phyloP scores from a whole-genome alignment of 2,113 vertebrate species.

The Cathartes aura region DNA sequence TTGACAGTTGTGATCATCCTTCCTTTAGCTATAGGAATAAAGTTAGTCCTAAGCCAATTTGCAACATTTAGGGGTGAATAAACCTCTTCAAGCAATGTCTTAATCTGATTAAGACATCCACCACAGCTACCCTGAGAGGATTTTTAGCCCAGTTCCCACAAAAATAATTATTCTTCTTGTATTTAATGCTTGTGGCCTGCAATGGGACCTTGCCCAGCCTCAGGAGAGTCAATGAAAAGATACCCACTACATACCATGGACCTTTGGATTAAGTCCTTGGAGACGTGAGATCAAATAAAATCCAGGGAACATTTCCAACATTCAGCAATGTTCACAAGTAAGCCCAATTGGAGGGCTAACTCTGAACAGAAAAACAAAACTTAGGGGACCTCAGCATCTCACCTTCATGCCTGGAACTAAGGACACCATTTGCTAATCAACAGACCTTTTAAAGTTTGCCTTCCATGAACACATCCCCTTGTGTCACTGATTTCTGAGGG shows the following conservation, averaged over 20 bases:
- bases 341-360: not conserved
- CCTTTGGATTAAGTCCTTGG: not conserved
- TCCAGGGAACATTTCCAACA: not conserved
- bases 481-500: conserved; percentile 64
- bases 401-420: not conserved
- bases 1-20: not conserved
- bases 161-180: not conserved
- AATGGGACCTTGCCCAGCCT: not conserved
- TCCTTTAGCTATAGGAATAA: not conserved
- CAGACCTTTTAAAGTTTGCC: conserved; percentile 23
- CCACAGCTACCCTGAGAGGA: not conserved
- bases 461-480: conserved; percentile 23
- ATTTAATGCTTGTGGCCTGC: not conserved
- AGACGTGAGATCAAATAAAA: not conserved
- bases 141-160: not conserved
- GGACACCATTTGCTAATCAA: conserved; percentile 49
- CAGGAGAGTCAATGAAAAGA: not conserved
- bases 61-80: not conserved
- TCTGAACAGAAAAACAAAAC: not conserved
- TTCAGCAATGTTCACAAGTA: not conserved
- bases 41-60: not conserved
- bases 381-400: not conserved
- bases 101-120: not conserved
- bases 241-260: not conserved
- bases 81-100: not conserved